A percentile compares a stretch with the other conserved stretches of the same genome.
These are phyloP conservation scores for Agrotis exclamationis DNA, from an alignment of 2,888 invertebrate species.

Conservation along the genomic window DNA sequence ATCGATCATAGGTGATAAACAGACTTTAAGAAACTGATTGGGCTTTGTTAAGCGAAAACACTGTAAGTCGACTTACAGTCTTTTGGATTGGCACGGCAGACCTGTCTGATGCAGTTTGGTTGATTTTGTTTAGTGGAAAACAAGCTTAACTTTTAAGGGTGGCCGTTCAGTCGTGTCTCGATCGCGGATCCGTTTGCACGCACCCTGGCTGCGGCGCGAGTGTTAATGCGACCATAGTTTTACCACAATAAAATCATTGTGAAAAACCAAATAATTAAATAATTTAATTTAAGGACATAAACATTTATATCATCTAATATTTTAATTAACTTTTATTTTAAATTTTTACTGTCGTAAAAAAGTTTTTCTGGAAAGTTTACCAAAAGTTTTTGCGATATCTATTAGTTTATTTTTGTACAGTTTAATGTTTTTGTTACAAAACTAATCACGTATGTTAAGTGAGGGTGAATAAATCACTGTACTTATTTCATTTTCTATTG, in stretches of 20 bases:
- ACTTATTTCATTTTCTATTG: slow-evolving; percentile 19
- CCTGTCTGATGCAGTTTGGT: slow-evolving; percentile 58
- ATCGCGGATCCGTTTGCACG: slow-evolving; percentile 64
- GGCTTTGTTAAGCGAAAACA: no score
- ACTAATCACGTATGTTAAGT: not conserved
- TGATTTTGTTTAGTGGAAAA: slow-evolving; percentile 40
- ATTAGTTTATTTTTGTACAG: not conserved
- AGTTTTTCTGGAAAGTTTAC: slow-evolving; percentile 48
- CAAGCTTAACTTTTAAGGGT: slow-evolving; percentile 38
- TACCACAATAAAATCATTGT: slow-evolving; percentile 21
- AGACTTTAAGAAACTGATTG: no score
- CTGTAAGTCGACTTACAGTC: no score
- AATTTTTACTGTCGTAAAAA: not conserved
- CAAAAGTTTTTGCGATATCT: slow-evolving; percentile 49
- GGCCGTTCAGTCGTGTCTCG: slow-evolving; percentile 61
- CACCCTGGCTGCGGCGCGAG: slow-evolving; percentile 35
- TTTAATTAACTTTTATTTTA: not conserved
- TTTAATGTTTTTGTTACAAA: slow-evolving; percentile 2
- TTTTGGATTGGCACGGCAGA: no score
- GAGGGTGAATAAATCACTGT: not conserved
- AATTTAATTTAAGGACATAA: not conserved
- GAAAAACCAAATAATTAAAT: slow-evolving; percentile 30
- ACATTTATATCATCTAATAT: not conserved
- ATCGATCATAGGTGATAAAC: no score
- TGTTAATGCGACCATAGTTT: slow-evolving; percentile 35